phyloP scores from a whole-genome alignment of 2,888 invertebrate genomes.

The Cotesia congregata region DNA sequence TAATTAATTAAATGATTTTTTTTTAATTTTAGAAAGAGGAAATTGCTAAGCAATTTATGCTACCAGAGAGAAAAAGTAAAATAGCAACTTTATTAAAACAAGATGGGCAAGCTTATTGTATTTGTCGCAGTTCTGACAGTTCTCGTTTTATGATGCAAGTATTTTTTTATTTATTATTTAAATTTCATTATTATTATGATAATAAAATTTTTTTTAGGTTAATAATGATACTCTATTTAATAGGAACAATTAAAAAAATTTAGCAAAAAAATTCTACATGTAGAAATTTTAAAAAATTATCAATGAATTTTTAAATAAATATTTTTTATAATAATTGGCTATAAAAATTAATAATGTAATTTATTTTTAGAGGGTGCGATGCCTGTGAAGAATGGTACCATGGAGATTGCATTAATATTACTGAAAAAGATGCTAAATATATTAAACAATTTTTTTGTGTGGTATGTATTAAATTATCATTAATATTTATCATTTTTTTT shows the following conservation, averaged over 20 bases:
- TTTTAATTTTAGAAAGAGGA: slow-evolving; percentile 83
- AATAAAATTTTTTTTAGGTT: slow-evolving; percentile 10
- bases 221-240: too few relatives aligned
- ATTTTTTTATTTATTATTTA: not conserved
- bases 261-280: too few relatives aligned
- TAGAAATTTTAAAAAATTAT: too few relatives aligned
- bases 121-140: slow-evolving; percentile 94
- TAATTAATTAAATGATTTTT: not conserved
- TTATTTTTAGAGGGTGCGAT: slow-evolving; percentile 85
- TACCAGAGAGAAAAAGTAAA: slow-evolving; percentile 92
- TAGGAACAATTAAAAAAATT: too few relatives aligned
- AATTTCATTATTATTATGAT: too few relatives aligned
- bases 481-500: not conserved
- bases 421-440: slow-evolving; percentile 91
- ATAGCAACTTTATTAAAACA: slow-evolving; percentile 89
- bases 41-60: slow-evolving; percentile 89
- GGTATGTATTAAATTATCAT: slow-evolving; percentile 55
- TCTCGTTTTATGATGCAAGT: slow-evolving; percentile 96
- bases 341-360: slow-evolving; percentile 18
- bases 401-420: slow-evolving; percentile 96
- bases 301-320: not conserved
- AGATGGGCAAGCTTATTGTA: slow-evolving; percentile 94
- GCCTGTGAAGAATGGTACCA: slow-evolving; percentile 99
- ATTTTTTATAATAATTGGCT: not conserved
- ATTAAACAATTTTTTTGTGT: slow-evolving; percentile 95